Conservation (phyloP, 1,140 invertebrate species). For the Glomeris maerens region DNA sequence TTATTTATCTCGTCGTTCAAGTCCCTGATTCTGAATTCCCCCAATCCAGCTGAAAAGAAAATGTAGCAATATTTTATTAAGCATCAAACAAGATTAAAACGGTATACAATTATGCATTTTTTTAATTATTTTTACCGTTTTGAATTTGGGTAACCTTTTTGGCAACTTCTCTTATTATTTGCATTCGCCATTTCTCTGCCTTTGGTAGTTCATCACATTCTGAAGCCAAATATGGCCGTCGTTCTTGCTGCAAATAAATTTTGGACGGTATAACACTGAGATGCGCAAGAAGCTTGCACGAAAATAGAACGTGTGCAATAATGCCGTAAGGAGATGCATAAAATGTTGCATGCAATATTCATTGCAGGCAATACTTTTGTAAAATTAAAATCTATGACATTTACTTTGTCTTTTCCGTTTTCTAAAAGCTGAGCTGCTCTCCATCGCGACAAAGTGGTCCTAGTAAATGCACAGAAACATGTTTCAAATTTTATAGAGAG, state of each 20-base stretch:
- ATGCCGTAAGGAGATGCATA: too few relatives aligned
- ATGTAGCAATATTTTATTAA: too few relatives aligned
- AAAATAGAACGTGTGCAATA: constrained; percentile 3
- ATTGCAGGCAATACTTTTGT: too few relatives aligned
- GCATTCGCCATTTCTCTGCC: constrained; percentile 87
- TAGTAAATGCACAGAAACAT: constrained; percentile 30
- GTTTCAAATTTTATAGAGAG: constrained; percentile 7
- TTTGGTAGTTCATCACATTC: constrained; percentile 79
- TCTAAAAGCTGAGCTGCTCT: constrained; percentile 80
- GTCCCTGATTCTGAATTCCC: constrained; percentile 94
- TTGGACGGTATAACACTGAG: constrained; percentile 1
- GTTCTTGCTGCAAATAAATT: constrained; percentile 38
- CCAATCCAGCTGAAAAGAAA: constrained; percentile 69
- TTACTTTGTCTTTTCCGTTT: constrained; percentile 39
- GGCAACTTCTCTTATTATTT: constrained; percentile 92
- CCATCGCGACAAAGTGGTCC: constrained; percentile 92
- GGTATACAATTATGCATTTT: too few relatives aligned
- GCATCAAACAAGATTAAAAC: constrained; percentile 15
- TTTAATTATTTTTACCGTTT: constrained; percentile 60
- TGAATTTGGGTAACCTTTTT: constrained; percentile 99
- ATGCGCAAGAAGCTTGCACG: constrained; percentile 7
- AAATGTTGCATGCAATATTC: too few relatives aligned
- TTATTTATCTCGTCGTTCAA: constrained; percentile 99
- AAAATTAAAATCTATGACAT: too few relatives aligned
- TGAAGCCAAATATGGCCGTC: constrained; percentile 81